phyloP scores from a whole-genome alignment of 2,113 vertebrate species.

The Numenius arquata region DNA sequence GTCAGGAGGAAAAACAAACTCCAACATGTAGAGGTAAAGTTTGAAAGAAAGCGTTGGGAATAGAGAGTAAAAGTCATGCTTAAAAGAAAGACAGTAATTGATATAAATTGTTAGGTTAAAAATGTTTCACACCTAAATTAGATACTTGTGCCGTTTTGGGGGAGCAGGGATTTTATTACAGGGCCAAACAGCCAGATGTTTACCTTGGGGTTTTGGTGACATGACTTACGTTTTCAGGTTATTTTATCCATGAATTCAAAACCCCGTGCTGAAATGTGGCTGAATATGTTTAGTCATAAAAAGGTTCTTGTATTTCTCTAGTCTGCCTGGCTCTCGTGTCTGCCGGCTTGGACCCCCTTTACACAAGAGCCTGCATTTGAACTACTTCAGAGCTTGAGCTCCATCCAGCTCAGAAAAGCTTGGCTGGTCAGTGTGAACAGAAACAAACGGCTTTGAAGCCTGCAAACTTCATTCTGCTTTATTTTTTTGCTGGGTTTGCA shows the following conservation, averaged over 20 bases:
- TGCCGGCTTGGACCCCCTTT: slow-evolving; percentile 13
- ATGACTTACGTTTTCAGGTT: background rate
- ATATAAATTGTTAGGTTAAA: background rate
- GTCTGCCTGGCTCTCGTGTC: slow-evolving; percentile 18
- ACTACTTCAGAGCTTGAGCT: slow-evolving; percentile 4
- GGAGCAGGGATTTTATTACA: background rate
- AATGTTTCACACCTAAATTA: background rate
- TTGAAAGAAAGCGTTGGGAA: background rate
- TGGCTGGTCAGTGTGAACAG: slow-evolving; percentile 14
- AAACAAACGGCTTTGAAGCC: background rate
- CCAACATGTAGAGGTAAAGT: background rate
- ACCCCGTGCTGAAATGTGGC: background rate
- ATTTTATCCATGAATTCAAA: background rate
- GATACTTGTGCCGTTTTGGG: background rate
- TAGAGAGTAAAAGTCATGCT: background rate
- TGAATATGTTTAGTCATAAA: background rate
- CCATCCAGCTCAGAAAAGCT: slow-evolving; percentile 32
- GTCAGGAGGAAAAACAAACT: background rate
- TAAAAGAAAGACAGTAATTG: background rate
- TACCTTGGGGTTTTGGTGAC: slow-evolving; percentile 12
- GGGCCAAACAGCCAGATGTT: background rate
- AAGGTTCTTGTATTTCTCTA: slow-evolving; percentile 26
- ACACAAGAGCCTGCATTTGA: slow-evolving; percentile 10
- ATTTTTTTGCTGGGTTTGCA: slow-evolving; percentile 32
- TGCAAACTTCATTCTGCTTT: slow-evolving; percentile 5